phyloP scores from a whole-genome alignment of 2,113 vertebrate species.

The Cavia porcellus region DNA sequence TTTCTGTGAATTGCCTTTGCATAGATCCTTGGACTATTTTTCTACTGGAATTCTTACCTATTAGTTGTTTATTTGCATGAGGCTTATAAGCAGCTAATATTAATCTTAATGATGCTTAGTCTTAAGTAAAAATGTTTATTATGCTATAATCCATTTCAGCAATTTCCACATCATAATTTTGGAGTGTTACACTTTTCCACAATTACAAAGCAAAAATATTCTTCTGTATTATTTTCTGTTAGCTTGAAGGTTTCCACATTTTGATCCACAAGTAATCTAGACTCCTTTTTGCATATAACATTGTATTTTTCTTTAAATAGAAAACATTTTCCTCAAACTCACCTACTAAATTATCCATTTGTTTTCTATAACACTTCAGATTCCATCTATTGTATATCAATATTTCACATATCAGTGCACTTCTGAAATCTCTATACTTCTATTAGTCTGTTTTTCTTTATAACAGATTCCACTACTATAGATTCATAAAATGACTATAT shows the following conservation, averaged over 20 bases:
- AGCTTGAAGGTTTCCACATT: background rate
- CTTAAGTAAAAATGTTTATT: conserved; percentile 42
- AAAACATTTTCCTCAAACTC: background rate
- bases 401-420: background rate
- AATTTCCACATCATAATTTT: conserved; percentile 15
- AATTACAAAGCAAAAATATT: background rate
- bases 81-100: background rate
- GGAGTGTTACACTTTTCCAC: background rate
- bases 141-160: background rate
- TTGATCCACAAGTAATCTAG: background rate
- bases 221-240: conserved; percentile 23
- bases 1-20: background rate
- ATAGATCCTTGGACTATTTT: background rate
- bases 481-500: background rate
- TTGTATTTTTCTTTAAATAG: background rate
- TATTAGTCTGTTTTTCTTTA: background rate
- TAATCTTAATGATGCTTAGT: background rate
- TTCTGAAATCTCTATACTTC: background rate
- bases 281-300: background rate
- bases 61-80: background rate
- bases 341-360: background rate
- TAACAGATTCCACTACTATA: background rate
- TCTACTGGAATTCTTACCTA: background rate
- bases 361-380: background rate
- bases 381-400: background rate